Evolutionary conservation across 2,888 invertebrate genomes (phyloP), one percentile per base, ranked within the genome.

Genomic region (Baronia brevicornis): DNA sequence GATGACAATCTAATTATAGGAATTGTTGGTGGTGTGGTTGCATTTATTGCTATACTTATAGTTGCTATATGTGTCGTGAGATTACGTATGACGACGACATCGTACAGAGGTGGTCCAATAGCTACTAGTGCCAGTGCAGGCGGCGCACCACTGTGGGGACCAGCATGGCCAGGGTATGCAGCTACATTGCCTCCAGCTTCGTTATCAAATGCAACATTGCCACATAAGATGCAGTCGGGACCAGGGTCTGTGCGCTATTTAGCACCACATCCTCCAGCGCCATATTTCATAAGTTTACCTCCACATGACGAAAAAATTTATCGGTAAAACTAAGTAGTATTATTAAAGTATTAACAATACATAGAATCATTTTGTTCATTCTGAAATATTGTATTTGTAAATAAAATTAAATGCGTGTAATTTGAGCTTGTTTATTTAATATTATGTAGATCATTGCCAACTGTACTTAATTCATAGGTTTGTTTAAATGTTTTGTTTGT

Each of bases 1-100:
- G 96, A 96, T 52, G 96, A 96, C 50, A 95, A 95, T 3, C 82
- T 96, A n/a, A 96, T 96, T 29, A 96, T 96, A 38, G 95, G 95
- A n/a, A 96, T 96, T 45, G 95, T 96, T 0, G 95, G 95, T 0
- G 95, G 96, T 1, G 95, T 96, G 1, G 95, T 96, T 1, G 94
- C 93, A 1, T 94, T 96, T 60, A 95, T 96, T 44, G 93, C 93
- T 5, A 92, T 96, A 42, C 86, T 96, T 31, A 92, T 96, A 17
- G 91, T 96, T 13, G 90, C 91, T n/a, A 95, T 95, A 46, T 96
- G 96, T 59, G 92, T 96, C 20, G 92, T 95, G 15, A 87, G 95
- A 7, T 68, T 93, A 54, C 82, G 91, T 39, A 89, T 92, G 89
- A 87, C 89, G 19, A 87, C 84, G 5, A 84, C 85, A 0, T 90